Conservation (phyloP, 1,140 invertebrate species). For the Aporrectodea caliginosa region DNA sequence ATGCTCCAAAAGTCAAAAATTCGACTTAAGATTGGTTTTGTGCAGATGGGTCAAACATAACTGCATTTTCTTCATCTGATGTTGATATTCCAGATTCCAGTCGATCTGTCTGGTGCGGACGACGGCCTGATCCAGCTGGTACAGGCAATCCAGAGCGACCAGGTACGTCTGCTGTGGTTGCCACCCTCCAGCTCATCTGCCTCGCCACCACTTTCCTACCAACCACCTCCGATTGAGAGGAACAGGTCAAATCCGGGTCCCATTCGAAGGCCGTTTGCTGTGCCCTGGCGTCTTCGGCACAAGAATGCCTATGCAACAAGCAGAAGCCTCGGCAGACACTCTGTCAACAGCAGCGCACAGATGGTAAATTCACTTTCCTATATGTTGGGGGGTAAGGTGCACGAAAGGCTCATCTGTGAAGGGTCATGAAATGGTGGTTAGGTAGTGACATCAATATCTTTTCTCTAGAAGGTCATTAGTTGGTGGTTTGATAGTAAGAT, state of each 20-base stretch:
- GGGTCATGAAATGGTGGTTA: too few species aligned
- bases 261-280: neutral
- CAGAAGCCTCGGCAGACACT: too few species aligned
- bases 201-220: neutral
- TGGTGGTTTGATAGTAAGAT: too few species aligned
- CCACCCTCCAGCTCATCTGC: neutral
- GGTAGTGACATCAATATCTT: too few species aligned
- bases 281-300: neutral
- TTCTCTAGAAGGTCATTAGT: too few species aligned
- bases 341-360: too few species aligned
- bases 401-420: too few species aligned
- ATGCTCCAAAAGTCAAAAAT: too few species aligned
- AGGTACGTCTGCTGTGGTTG: neutral
- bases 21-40: too few species aligned
- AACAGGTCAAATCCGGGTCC: neutral
- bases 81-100: neutral
- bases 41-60: too few species aligned
- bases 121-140: neutral
- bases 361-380: too few species aligned
- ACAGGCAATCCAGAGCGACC: neutral
- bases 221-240: neutral
- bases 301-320: neutral
- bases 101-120: neutral
- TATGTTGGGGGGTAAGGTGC: too few species aligned
- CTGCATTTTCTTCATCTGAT: neutral